Evolutionary conservation across 2,113 vertebrate genomes (phyloP).

Genomic region (Trachemys scripta): DNA sequence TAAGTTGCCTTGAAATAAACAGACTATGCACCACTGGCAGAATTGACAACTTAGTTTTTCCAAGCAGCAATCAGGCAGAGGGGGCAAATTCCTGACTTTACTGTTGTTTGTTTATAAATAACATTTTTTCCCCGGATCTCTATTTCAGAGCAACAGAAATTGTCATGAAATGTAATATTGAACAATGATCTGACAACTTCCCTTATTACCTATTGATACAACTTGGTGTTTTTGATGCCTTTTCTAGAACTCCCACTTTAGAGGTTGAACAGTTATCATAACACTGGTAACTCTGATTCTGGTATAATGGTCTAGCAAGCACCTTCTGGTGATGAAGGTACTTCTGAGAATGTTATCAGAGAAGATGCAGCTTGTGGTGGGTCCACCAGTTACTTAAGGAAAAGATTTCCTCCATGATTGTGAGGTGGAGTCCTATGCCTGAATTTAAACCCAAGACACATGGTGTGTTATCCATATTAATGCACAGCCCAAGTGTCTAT

Average conservation of each 20-base stretch:
- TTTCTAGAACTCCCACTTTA: not conserved
- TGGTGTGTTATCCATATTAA: not conserved
- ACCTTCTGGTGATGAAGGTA: not conserved
- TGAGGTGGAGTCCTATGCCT: not conserved
- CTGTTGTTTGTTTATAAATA: not conserved
- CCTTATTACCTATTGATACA: not conserved
- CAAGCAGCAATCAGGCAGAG: rapidly evolving
- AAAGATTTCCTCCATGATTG: not conserved
- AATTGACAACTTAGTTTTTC: not conserved
- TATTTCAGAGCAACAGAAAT: not conserved
- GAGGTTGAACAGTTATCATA: not conserved
- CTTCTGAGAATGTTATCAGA: not conserved
- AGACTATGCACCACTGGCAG: not conserved
- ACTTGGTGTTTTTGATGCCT: not conserved
- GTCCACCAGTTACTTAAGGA: not conserved
- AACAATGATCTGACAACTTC: not conserved
- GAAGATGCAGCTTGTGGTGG: not conserved
- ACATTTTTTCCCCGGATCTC: rapidly evolving
- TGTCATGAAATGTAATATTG: not conserved
- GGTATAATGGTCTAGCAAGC: not conserved
- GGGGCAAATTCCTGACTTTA: not conserved
- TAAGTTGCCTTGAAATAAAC: not conserved
- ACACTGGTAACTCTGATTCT: rapidly evolving
- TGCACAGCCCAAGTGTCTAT: not conserved
- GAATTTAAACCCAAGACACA: not conserved